Base-by-base conservation (phyloP, 2,797 vertebrate species). In the Lagodon rhomboides region DNA sequence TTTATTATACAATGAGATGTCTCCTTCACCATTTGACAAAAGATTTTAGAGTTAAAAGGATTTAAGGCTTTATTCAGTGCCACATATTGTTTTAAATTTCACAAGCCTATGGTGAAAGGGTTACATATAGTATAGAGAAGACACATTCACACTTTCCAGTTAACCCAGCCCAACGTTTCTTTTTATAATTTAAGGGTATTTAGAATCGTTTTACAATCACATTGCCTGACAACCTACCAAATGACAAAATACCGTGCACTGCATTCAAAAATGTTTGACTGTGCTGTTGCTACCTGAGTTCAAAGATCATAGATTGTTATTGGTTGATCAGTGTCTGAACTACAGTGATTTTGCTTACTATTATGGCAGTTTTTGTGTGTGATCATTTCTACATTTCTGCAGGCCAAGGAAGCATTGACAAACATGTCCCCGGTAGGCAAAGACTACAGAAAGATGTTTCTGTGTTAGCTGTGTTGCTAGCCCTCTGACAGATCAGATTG, bases 401-500 rank as follows among this genome's bases (percentile, higher is more conserved):
- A 68, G 73, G 72, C 73, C 4, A 10, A 55, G 62, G 62, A 77
- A 68, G 43, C 62, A 3, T 12, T 68, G 68, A 79, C 73, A 77
- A 79, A 81, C 58, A 60, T 74, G 49, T 55, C 75, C 50, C 56
- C 49, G 15, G 63, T 66, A 68, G 80, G 54, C 67, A 51, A 78
- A 54, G 72, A 83, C 55, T 46, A 54, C 62, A 66, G 70, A 79
- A 85, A 72, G 85, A 83, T 83, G n/a, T n/a, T 78, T 77, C 69
- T 49, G 53, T 76, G 68, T 74, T 61, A 60, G 77, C 27, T 55
- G 70, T 70, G 79, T 82, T 89, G 73, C 67, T 71, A 78, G 58
- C 34, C 79, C 68, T 77, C 76, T 87, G 78, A 87, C 80, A 80
- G 76, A 82, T 84, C 68, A 72, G 79, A 64, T 80, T 70, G 73